Evolutionary conservation across 1,140 invertebrate species (phyloP), one percentile per base, ranked within the genome.

Genomic region (Drosophila yakuba): DNA sequence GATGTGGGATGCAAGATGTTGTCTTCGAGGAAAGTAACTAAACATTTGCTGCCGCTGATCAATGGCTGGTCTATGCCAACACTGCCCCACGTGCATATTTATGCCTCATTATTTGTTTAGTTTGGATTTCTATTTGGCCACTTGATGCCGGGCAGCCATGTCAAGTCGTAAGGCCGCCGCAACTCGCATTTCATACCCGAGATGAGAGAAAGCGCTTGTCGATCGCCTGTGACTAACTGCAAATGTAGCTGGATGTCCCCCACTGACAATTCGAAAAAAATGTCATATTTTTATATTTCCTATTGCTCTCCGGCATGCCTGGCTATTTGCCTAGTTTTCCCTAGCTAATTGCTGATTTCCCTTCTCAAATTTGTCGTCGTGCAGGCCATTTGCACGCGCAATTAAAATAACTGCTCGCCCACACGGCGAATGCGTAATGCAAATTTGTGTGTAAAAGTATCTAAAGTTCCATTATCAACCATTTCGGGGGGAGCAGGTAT

Each of bases 81-180:
- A 56, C 41, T 62, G 79, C 59, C 74, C 56, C 67, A 77, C 67
- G 76, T 88, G 83, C 76, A 88, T 88, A 89, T 88, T 89, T 84
- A 88, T 84, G 83, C 59, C 83, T 89, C 83, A 88, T 88, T 88
- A 88, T 88, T 88, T 88, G 84, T 74, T 80, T 61, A 80, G 84
- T 80, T 89, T 88, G 80, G 66, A 83, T 88, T 88, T 88, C 80
- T 86, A 86, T 86, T 86, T 86, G 74, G 66, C 59, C 69, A 58
- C 55, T 62, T 52, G 71, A 63, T 73, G 56, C 48, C 54, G 28
- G 59, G 41, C 67, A 35, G 32, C 64, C 62, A 32, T 68, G 58
- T 57, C 66, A 69, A 74, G 64, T 83, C 80, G 79, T 79, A 76
- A 56, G 63, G 28, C 58, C 47, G 43, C 52, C 59, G 28, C 80